These are phyloP conservation scores for Acronicta alni DNA, from an alignment of 2,888 invertebrate genomes.

Conservation along the genomic window DNA sequence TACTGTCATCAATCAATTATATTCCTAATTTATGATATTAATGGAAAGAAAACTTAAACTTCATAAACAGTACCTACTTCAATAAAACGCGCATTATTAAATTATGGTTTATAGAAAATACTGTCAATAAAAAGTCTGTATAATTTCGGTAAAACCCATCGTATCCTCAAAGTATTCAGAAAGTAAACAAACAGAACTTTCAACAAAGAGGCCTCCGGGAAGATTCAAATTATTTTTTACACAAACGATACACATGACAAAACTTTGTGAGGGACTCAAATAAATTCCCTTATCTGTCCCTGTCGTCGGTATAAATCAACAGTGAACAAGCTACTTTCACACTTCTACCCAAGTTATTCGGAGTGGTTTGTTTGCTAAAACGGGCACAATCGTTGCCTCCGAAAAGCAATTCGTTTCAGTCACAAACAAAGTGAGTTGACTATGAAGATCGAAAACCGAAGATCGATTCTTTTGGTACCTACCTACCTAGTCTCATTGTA, in stretches of 20 bases:
- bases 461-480: constrained; percentile 61
- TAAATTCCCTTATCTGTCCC: constrained; percentile 73
- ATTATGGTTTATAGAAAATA: background rate
- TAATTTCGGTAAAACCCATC: too few relatives aligned
- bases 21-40: too few relatives aligned
- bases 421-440: constrained; percentile 69
- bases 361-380: constrained; percentile 73
- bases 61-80: too few relatives aligned
- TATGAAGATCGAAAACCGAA: constrained; percentile 65
- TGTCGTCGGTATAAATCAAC: constrained; percentile 75
- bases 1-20: too few relatives aligned
- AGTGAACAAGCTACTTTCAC: constrained; percentile 69
- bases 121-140: too few relatives aligned
- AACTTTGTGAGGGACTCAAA: constrained; percentile 64
- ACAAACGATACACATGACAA: constrained; percentile 64
- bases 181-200: constrained; percentile 31
- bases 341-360: constrained; percentile 67
- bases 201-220: constrained; percentile 29
- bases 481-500: constrained; percentile 51
- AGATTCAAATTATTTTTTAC: constrained; percentile 59
- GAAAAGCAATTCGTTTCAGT: constrained; percentile 73
- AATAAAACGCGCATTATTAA: background rate
- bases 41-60: too few relatives aligned
- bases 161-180: background rate
- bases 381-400: constrained; percentile 66